A percentile compares a stretch with the other conserved stretches of the same genome.
These are phyloP conservation scores for Drosophila ironensis DNA, from an alignment of 1,140 invertebrate species.

Conservation along the genomic window DNA sequence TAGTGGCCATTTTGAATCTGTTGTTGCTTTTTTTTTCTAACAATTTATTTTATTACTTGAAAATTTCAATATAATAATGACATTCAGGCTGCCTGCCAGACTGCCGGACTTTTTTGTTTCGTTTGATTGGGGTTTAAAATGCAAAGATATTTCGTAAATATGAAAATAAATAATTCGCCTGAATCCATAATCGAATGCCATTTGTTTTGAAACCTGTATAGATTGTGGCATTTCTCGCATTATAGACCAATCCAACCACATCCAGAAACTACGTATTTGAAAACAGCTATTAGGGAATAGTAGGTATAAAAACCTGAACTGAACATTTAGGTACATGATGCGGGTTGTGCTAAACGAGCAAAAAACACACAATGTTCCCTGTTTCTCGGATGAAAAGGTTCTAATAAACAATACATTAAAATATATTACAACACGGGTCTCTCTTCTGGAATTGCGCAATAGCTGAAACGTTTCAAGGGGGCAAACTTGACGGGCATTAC, in stretches of 20 bases:
- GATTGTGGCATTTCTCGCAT: no score
- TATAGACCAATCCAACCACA: neutral
- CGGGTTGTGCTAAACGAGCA: constrained; percentile 6
- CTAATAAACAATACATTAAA: constrained; percentile 53
- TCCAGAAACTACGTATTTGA: constrained; percentile 7
- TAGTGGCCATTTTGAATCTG: constrained; percentile 59
- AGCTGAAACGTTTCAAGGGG: constrained; percentile 7
- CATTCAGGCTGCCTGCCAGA: neutral
- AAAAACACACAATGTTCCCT: constrained; percentile 27
- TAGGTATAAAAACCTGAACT: constrained; percentile 15
- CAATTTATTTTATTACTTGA: constrained; percentile 22
- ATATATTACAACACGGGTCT: constrained; percentile 47
- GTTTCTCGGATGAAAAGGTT: constrained; percentile 3
- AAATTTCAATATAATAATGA: constrained; percentile 5
- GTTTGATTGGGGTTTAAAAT: neutral
- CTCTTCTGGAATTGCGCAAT: constrained; percentile 48
- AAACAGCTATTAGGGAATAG: constrained; percentile 1
- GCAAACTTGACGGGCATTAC: constrained; percentile 19
- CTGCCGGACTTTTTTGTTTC: neutral
- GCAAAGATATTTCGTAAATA: neutral
- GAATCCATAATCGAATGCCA: no score
- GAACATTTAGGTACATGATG: constrained; percentile 34
- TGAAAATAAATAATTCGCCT: no score
- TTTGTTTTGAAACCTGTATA: constrained; percentile 13
- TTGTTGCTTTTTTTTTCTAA: constrained; percentile 26